Evolutionary conservation across 1,140 invertebrate genomes (phyloP).

Genomic region (Charaxes varanes): DNA sequence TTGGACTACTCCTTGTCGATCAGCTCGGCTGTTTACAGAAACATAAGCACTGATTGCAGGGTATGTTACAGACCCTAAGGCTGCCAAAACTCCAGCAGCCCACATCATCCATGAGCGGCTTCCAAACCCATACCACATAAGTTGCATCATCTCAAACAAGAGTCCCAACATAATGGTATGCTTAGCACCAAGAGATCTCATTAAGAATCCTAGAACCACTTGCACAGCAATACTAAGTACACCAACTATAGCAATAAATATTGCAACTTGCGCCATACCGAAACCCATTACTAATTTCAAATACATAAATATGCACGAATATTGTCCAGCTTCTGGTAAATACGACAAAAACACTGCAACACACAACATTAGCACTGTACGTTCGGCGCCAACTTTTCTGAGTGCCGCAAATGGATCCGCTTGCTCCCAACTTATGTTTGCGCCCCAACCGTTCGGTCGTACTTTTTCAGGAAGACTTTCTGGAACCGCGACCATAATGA

Average conservation of each 20-base stretch:
- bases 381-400: constrained; percentile 94
- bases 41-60: constrained; percentile 99
- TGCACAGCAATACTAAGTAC: constrained; percentile 97
- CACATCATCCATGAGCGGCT: constrained; percentile 94
- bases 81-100: constrained; percentile 96
- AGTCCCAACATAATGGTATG: constrained; percentile 98
- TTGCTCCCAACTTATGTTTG: constrained; percentile 95
- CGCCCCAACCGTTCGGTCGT: constrained; percentile 83
- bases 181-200: constrained; percentile 91
- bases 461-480: constrained; percentile 98
- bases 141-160: constrained; percentile 96
- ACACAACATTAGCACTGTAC: constrained; percentile 96
- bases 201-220: constrained; percentile 90
- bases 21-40: constrained; percentile 95
- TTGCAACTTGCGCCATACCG: constrained; percentile 93
- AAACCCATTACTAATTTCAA: constrained; percentile 98
- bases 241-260: constrained; percentile 98
- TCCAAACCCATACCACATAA: constrained; percentile 96
- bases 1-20: constrained; percentile 98
- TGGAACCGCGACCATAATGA: constrained; percentile 97
- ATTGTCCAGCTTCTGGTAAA: constrained; percentile 98
- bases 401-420: constrained; percentile 98
- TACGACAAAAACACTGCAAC: constrained; percentile 98
- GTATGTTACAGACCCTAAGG: constrained; percentile 96
- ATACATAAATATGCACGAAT: constrained; percentile 99